Evolutionary conservation across 2,797 vertebrate genomes (phyloP).

Genomic region (Mormyrus hasselquistii): DNA sequence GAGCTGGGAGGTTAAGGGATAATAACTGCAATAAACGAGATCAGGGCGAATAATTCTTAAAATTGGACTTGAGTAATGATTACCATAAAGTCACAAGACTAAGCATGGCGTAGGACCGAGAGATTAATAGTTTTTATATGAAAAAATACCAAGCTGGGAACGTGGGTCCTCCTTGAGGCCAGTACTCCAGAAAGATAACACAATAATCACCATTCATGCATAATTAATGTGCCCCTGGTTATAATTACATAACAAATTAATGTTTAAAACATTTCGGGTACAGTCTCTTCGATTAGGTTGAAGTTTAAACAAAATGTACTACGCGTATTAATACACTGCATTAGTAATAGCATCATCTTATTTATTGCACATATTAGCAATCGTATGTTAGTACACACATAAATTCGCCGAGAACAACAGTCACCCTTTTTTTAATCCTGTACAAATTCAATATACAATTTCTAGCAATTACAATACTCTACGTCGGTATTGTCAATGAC

Average conservation of each 20-base stretch:
- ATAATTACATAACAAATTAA: constrained; percentile 4
- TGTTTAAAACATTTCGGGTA: not conserved
- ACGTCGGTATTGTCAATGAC: not conserved
- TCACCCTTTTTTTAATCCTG: not conserved
- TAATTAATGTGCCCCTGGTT: not conserved
- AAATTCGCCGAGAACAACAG: not conserved
- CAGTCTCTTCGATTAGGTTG: not conserved
- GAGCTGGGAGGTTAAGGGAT: not conserved
- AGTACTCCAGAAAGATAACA: not conserved
- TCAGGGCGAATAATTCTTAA: not conserved
- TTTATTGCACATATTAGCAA: not conserved
- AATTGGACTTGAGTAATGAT: constrained; percentile 9
- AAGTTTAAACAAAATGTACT: not conserved
- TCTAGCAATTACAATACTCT: not conserved
- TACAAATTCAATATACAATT: constrained; percentile 5
- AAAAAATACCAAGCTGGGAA: not conserved
- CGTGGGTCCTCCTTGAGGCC: not conserved
- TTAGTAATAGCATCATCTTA: not conserved
- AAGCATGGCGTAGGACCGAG: not conserved
- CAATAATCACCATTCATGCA: constrained; percentile 2
- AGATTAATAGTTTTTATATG: not conserved
- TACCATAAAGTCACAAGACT: not conserved
- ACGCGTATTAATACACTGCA: not conserved
- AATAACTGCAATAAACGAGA: constrained; percentile 8
- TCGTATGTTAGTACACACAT: not conserved